Evolutionary conservation across 2,797 vertebrate species (phyloP).

Genomic region (Crocodylus rhombifer): DNA sequence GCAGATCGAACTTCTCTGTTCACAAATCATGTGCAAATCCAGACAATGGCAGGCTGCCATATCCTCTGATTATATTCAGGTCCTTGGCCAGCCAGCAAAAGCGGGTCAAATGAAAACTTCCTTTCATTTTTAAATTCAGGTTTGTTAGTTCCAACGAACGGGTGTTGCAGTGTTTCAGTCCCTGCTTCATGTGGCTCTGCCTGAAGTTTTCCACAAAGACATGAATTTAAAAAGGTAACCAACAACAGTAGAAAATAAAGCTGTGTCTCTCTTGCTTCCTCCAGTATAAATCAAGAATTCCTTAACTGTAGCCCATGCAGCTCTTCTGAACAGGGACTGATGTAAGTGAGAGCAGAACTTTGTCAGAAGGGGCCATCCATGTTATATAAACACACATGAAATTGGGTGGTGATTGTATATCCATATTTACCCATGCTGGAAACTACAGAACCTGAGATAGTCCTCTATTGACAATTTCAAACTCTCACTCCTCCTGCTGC

Average conservation of each 20-base stretch:
- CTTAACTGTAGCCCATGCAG: not conserved
- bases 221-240: not conserved
- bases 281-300: not conserved
- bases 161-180: not conserved
- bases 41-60: accelerated
- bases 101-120: constrained; percentile 40
- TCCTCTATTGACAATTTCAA: not conserved
- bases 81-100: constrained; percentile 32
- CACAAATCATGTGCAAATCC: constrained; percentile 27
- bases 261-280: not conserved
- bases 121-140: not conserved
- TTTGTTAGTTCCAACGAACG: not conserved
- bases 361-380: not conserved
- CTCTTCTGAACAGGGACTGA: not conserved
- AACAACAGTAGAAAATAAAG: not conserved
- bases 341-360: not conserved
- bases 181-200: accelerated
- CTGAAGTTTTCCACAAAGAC: not conserved
- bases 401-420: not conserved
- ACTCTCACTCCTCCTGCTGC: too few relatives aligned
- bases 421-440: too few relatives aligned
- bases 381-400: not conserved
- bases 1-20: constrained; percentile 34
- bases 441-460: not conserved
- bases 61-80: not conserved